Evolutionary conservation across 1,140 invertebrate genomes (phyloP).

Genomic region (Drosophila sechellia): DNA sequence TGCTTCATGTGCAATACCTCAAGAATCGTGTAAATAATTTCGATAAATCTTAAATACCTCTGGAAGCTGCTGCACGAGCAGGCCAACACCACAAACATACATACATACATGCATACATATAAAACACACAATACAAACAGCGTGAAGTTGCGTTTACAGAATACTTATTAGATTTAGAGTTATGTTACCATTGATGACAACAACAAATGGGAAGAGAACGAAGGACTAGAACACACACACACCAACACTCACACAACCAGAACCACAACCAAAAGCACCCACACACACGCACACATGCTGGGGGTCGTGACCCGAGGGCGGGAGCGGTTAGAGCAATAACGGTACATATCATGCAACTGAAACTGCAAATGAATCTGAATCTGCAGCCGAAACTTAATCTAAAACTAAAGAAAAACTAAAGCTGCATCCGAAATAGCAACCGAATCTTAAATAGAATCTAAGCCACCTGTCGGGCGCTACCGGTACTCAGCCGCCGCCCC

Average conservation of each 20-base stretch:
- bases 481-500: conserved; percentile 6
- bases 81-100: conserved; percentile 4
- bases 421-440: conserved; percentile 6
- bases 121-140: conserved; percentile 3
- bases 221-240: conserved; percentile 73
- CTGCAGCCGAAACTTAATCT: neutral
- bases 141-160: conserved; percentile 48
- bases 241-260: conserved; percentile 16
- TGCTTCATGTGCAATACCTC: conserved; percentile 80
- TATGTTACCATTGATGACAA: conserved; percentile 40
- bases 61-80: conserved; percentile 33
- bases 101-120: neutral
- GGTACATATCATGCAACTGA: conserved; percentile 18
- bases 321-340: conserved; percentile 2
- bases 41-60: conserved; percentile 56
- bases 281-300: conserved; percentile 18
- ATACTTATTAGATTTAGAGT: conserved; percentile 63
- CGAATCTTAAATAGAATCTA: conserved; percentile 22
- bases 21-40: conserved; percentile 60
- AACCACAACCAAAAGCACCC: neutral
- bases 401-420: neutral
- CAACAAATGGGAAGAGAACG: conserved; percentile 75
- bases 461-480: conserved; percentile 4
- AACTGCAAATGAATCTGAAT: conserved; percentile 17
- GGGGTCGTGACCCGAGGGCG: neutral